Base-by-base conservation (phyloP, 1,140 invertebrate species). In the Trypoxylus dichotomus region DNA sequence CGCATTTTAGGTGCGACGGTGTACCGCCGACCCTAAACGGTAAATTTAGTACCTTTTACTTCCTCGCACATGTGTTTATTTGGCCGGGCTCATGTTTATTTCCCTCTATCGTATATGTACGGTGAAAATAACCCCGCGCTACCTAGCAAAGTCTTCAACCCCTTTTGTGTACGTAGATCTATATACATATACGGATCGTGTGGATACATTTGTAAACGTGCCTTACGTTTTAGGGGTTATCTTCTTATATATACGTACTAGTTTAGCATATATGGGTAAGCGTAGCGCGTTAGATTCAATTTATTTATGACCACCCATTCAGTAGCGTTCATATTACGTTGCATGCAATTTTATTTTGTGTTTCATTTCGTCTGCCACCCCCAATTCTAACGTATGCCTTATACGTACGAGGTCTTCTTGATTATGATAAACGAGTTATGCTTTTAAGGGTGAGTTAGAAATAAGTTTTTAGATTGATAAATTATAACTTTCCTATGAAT, bases 221-320 rank as follows among this genome's bases (percentile, higher is more conserved):
- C 43, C 43, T 13, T 47, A 47, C 13, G 19, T 54, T 43, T 15
- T 19, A 19, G 47, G 47, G 47, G 47, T 54, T 54, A 54, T 54
- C 47, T 54, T 19, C 47, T 5, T 54, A 19, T 19, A 54, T 54
- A 54, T 19, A 19, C 47, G 47, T 54, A 6, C 15, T 19, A 54
- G 6, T 13, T n/a, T 54, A 5, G 47, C 47, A 54, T 47, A 41
- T 43, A 43, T 6, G n/a, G 47, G 15, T 19, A 19, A 19, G 15
- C 47, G 13, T 47, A 47, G 3, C 5, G 13, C 47, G 47, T 47
- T 47, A 19, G 47, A 15, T 37, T 37, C 32, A 37, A 37, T 37
- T 54, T 54, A 54, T 54, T 54, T 54, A 54, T 54, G 47, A n/a
- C 47, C 47, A n/a, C 19, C 47, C 47, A 54, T 54, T n/a, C 47